Evolutionary conservation across 2,888 invertebrate genomes (phyloP), one percentile per base, ranked within the genome.

Genomic region (Zeuzera pyrina): DNA sequence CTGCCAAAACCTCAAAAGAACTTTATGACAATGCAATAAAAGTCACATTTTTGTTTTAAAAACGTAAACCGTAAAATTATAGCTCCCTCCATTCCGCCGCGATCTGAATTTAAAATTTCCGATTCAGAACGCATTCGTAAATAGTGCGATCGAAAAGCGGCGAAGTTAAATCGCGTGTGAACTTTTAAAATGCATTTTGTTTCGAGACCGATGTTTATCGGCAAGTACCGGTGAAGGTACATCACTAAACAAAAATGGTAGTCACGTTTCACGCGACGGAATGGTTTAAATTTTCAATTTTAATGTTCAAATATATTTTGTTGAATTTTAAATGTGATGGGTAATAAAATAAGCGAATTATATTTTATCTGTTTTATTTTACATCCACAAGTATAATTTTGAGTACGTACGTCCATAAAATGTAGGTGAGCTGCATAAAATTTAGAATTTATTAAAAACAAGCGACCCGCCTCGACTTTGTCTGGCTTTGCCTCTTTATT

Each of bases 131-230:
- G 59, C 65, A 59, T 57, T 58, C 54, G 64, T 57, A 60, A 60
- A 64, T 58, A 57, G 57, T 59, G 55, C 52, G 53, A 50, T 52
- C 50, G 58, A 49, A 52, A 46, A 39, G 72, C 70, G 71, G 72
- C 67, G 56, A 59, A 72, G 77, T 77, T 77, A 68, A 79, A 78
- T 79, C 68, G 76, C 48, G 57, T 58, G 71, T 65, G 52, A 67
- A 67, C 52, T 39, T 45, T 57, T 59, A 57, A 54, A 68, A 70
- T 73, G 72, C 72, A 71, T 57, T 73, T 69, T 65, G 52, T 54
- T 53, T 56, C 52, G 62, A 69, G 62, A 57, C 52, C 57, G 55
- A 63, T 61, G 59, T 65, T 59, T 66, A 70, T 68, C 68, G 61
- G 54, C 65, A 64, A 67, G 60, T 60, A 60, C 67, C 63, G 65